Base-by-base conservation (phyloP, 2,888 invertebrate genomes). In the Pyralis farinalis region DNA sequence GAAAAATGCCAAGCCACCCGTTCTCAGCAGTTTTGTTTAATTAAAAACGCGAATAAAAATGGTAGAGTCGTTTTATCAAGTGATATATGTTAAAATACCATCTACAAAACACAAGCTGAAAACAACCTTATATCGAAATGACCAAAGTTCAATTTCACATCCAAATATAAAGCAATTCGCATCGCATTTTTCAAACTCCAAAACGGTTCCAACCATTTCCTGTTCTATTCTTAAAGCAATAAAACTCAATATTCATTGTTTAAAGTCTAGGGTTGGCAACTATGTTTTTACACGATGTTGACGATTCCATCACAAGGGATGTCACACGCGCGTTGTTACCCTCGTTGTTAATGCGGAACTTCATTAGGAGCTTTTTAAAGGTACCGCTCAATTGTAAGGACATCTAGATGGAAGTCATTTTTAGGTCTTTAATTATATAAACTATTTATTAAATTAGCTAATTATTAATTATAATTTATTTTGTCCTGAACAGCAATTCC, bases 21-120 rank as follows among this genome's bases (percentile, higher is more conserved):
- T 66, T 59, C 67, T 72, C 71, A 55, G 56, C 50, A 54, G 52
- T 63, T 66, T 77, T 82, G 84, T 84, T 85, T 87, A 87, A 87
- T 87, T 86, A 87, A 87, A 86, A 86, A 83, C 73, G 72, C 71
- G 78, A 79, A 85, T 85, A 86, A 86, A 86, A 83, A 80, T 77
- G 73, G 70, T 71, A 72, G 72, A 64, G 64, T 73, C 71, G 64
- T 80, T 85, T 86, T 85, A 84, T 85, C 76, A 70, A 67, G 77
- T 79, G 86, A 87, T 87, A 77, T 75, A 87, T 16, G 16, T 16
- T 56, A 58, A 57, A 51, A 55, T 61, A 58, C 62, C 51, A 50
- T 49, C 45, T 41, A 9, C 7, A 20, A 5, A 37, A 37, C n/a
- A 22, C 21, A 11, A 30, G 22, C 33, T 21, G 21, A 37, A 37